Evolutionary conservation across 2,888 invertebrate species (phyloP).

Genomic region (Drosophila nr. medialis): DNA sequence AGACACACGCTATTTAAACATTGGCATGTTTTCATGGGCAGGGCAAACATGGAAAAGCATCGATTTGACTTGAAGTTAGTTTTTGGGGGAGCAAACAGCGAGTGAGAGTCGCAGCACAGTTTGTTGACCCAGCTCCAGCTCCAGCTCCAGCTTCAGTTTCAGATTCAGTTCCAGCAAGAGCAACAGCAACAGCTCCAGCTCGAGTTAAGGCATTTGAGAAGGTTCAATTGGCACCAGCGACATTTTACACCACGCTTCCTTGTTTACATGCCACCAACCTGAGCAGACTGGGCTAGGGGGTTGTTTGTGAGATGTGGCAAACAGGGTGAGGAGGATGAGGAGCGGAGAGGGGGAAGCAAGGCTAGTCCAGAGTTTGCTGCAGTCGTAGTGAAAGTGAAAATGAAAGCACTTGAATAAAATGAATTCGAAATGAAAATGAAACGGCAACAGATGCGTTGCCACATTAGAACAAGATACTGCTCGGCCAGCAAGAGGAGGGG

Average conservation of each 20-base stretch:
- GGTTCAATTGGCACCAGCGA: slow-evolving; percentile 76
- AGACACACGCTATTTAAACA: slow-evolving; percentile 28
- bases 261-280: slow-evolving; percentile 65
- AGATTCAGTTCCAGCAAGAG: not conserved
- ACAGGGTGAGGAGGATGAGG: not conserved
- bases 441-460: slow-evolving; percentile 71
- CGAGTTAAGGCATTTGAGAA: slow-evolving; percentile 50
- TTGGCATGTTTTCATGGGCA: slow-evolving; percentile 34
- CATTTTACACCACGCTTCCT: slow-evolving; percentile 70
- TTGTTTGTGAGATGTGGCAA: not conserved
- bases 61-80: slow-evolving; percentile 35
- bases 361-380: slow-evolving; percentile 18
- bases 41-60: slow-evolving; percentile 29
- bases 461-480: slow-evolving; percentile 32
- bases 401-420: slow-evolving; percentile 72
- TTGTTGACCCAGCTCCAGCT: slow-evolving; percentile 66
- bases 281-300: not conserved
- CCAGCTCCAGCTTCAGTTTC: slow-evolving; percentile 7
- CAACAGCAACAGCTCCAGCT: slow-evolving; percentile 5
- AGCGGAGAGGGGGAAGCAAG: not conserved
- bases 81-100: slow-evolving; percentile 38
- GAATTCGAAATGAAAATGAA: slow-evolving; percentile 70
- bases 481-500: not conserved
- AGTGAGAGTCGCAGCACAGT: slow-evolving; percentile 41
- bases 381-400: slow-evolving; percentile 55